Conservation (phyloP, 2,888 invertebrate species). For the Augochlorella aurata region DNA sequence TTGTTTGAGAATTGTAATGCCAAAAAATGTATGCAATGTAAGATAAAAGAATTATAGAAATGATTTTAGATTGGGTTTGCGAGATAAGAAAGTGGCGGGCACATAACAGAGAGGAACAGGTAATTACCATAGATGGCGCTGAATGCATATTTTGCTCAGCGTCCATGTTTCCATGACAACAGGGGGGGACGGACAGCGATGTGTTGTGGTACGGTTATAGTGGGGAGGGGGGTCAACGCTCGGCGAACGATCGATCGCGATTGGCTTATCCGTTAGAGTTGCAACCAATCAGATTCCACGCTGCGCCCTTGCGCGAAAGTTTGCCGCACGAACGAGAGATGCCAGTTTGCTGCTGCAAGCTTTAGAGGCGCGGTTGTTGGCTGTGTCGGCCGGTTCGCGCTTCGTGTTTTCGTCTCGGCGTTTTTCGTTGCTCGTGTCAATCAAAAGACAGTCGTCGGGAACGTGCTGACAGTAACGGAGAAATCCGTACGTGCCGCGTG, state of each 20-base stretch:
- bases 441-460: conserved; percentile 9
- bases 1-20: background rate
- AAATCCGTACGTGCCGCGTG: conserved; percentile 32
- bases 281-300: conserved; percentile 58
- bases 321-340: conserved; percentile 57
- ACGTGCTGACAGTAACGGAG: background rate
- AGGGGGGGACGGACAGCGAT: background rate
- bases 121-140: background rate
- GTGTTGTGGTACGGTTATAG: conserved; percentile 22
- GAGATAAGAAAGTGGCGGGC: no score
- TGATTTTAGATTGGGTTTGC: background rate
- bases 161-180: background rate
- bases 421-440: conserved; percentile 12
- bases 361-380: conserved; percentile 60
- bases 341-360: conserved; percentile 63
- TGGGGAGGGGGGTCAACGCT: conserved; percentile 65
- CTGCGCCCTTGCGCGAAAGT: conserved; percentile 59
- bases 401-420: conserved; percentile 38
- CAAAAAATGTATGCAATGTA: background rate
- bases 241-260: conserved; percentile 68
- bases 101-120: background rate
- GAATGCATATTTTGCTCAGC: background rate
- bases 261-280: conserved; percentile 54
- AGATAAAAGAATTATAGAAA: background rate
- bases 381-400: conserved; percentile 16